These are phyloP conservation scores for Turritopsis rubra DNA, from an alignment of 30 jellyfish, hydroid and myxozoan genomes.

Conservation along the genomic window DNA sequence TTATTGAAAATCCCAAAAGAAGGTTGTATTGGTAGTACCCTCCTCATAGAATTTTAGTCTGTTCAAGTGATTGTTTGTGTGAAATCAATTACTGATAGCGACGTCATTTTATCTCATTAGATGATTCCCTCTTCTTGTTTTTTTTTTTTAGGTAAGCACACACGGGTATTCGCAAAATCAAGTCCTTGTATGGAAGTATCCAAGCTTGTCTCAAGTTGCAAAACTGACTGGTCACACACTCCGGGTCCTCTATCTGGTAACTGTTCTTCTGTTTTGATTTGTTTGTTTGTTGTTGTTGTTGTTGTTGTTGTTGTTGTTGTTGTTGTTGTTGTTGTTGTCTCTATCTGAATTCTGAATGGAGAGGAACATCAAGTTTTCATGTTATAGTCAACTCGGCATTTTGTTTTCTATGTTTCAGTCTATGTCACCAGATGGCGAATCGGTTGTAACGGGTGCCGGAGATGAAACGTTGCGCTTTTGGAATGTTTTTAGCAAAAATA, in stretches of 20 bases:
- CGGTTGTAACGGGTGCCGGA: slow-evolving; percentile 98
- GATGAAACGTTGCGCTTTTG: slow-evolving; percentile 96
- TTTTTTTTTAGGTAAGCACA: slow-evolving; percentile 72
- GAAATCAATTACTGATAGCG: too few species aligned
- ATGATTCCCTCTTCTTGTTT: neutral
- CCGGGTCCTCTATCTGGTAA: slow-evolving; percentile 90
- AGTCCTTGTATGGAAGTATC: slow-evolving; percentile 94
- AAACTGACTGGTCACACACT: slow-evolving; percentile 93
- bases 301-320: neutral
- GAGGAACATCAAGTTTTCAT: too few species aligned
- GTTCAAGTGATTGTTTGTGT: too few species aligned
- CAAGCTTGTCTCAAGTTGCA: slow-evolving; percentile 88
- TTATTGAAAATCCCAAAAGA: too few species aligned
- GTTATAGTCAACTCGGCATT: too few species aligned
- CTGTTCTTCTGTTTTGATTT: neutral
- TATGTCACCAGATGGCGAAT: slow-evolving; percentile 99
- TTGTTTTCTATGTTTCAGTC: slow-evolving; percentile 70
- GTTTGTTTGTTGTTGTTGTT: neutral
- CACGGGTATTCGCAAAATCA: slow-evolving; percentile 97
- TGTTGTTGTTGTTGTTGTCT: neutral
- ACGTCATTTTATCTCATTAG: too few species aligned
- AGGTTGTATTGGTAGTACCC: too few species aligned
- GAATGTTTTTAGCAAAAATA: slow-evolving; percentile 92
- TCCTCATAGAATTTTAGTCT: too few species aligned
- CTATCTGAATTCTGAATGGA: neutral